Evolutionary conservation across 2,113 vertebrate species (phyloP), one percentile per base, ranked within the genome.

Genomic region (Hemiscyllium ocellatum): DNA sequence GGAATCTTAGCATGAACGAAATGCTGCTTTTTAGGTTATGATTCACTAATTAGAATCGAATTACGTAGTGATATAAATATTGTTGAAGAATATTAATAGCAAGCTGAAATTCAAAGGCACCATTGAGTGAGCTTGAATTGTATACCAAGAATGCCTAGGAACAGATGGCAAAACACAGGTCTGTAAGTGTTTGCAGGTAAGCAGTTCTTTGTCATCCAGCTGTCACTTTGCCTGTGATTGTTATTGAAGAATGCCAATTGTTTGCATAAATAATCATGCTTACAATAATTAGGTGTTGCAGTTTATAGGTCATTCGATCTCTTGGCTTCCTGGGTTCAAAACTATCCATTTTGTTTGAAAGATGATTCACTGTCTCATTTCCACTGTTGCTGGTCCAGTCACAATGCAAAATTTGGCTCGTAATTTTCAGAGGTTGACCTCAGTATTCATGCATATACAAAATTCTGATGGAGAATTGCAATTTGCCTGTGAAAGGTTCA

Each of bases 161-260:
- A 61, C 96, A 97, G 96, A 96, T 95, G 96, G 95, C 95, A 47
- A 95, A 96, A 96, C 96, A 93, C 33, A 93, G 61, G 6, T 22
- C 61, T 93, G 96, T 96, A 96, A 96, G 96, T 96, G 96, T 97
- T 97, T 96, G 97, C 95, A 61, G 65, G 83, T 96, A 96, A 97
- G 97, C 61, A 96, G 72, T 33, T 96, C 95, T 96, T 90, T 96
- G 80, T 96, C 33, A 96, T 96, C 96, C 91, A 50, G 85, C 96
- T 95, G 68, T 85, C 96, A 93, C 50, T 95, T 95, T 97, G 86
- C 42, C 37, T 80, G 95, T 96, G 95, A 83, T 89, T 33, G 22
- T 95, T 76, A 76, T 96, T 95, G 91, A 91, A 33, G n/a, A 96
- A 95, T 15, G 76, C 95, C 90, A 96, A 95, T 42, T 33, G 24